phyloP scores from a whole-genome alignment of 2,113 vertebrate species.

The Amphiprion percula region DNA sequence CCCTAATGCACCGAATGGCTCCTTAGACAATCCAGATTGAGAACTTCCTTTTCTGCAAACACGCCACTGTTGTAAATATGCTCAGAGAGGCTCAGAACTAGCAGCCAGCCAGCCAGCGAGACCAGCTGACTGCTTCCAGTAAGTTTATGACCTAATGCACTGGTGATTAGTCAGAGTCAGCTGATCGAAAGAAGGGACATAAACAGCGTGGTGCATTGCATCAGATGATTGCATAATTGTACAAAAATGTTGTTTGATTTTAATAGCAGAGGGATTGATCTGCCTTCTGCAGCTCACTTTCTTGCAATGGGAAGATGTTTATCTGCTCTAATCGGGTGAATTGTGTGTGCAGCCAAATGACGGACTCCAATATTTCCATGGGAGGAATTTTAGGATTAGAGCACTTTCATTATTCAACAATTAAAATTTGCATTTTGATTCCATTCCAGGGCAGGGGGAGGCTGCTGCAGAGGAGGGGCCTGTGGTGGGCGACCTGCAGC shows the following conservation, averaged over 20 bases:
- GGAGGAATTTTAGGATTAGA: not conserved
- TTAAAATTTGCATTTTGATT: not conserved
- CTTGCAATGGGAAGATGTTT: not conserved
- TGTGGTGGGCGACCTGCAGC: slow-evolving; percentile 41
- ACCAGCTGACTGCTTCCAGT: slow-evolving; percentile 54
- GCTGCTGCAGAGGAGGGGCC: slow-evolving; percentile 60
- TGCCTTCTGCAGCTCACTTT: not conserved
- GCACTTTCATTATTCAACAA: not conserved
- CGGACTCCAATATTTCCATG: not conserved
- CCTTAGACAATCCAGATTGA: slow-evolving; percentile 12
- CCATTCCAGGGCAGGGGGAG: slow-evolving; percentile 67
- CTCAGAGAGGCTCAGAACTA: slow-evolving; percentile 28
- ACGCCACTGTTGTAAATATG: slow-evolving; percentile 36
- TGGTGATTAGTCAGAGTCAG: slow-evolving; percentile 54
- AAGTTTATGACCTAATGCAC: slow-evolving; percentile 61
- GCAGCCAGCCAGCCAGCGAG: slow-evolving; percentile 17
- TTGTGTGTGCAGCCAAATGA: slow-evolving; percentile 11
- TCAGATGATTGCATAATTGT: not conserved
- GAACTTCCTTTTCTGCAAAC: slow-evolving; percentile 44
- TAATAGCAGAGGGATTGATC: slow-evolving; percentile 10
- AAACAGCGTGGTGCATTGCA: slow-evolving; percentile 12
- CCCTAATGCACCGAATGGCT: slow-evolving; percentile 11
- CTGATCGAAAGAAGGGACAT: slow-evolving; percentile 6
- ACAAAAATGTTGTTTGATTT: not conserved
- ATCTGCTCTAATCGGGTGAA: not conserved